These are phyloP conservation scores for Campylomormyrus tamandua DNA, from an alignment of 2,113 vertebrate species.

Conservation along the genomic window DNA sequence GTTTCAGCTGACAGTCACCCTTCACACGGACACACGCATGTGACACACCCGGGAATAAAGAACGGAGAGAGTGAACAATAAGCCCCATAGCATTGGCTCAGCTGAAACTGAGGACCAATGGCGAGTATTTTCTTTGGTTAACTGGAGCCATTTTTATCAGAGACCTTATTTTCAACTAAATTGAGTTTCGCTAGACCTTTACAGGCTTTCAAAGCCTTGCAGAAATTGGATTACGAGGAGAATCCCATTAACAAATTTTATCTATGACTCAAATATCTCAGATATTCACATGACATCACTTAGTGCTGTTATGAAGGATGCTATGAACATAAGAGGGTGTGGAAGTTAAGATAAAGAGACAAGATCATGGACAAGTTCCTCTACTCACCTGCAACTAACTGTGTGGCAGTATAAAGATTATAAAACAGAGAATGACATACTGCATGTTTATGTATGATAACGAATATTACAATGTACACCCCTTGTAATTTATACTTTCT, in stretches of 20 bases:
- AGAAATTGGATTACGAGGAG: slow-evolving; percentile 64
- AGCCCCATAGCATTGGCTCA: slow-evolving; percentile 2
- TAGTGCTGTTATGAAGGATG: slow-evolving; percentile 48
- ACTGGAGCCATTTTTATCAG: slow-evolving; percentile 41
- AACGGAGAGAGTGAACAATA: slow-evolving; percentile 10
- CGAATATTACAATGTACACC: background rate
- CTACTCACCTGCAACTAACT: background rate
- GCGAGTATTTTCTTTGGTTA: slow-evolving; percentile 50
- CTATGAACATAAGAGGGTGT: slow-evolving; percentile 16
- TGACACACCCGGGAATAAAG: slow-evolving; percentile 25
- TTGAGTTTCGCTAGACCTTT: slow-evolving; percentile 65
- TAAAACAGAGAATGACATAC: background rate
- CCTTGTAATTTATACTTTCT: background rate
- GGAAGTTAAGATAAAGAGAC: background rate
- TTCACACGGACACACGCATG: background rate
- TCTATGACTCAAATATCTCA: slow-evolving; percentile 60
- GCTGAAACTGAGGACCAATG: slow-evolving; percentile 32
- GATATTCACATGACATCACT: slow-evolving; percentile 66
- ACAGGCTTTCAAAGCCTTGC: slow-evolving; percentile 56
- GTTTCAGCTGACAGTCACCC: background rate
- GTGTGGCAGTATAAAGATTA: background rate
- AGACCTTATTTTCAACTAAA: slow-evolving; percentile 50
- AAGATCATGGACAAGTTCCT: background rate
- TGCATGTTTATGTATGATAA: background rate
- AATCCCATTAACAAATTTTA: slow-evolving; percentile 69